Base-by-base conservation (phyloP, 2,888 invertebrate species). In the Leucania comma region DNA sequence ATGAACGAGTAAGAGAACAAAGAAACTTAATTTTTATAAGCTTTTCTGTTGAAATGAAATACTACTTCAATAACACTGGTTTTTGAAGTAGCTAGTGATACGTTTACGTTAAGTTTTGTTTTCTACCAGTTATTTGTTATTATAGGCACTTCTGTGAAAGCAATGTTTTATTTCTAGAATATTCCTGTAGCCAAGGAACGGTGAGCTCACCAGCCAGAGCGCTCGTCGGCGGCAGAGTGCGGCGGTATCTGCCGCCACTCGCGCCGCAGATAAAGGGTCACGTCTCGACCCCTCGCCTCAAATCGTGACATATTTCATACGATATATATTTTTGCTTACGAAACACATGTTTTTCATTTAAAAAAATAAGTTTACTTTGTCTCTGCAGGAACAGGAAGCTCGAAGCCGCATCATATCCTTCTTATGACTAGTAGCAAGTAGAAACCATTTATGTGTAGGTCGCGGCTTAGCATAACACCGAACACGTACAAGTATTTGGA, bases 221-320 rank as follows among this genome's bases (percentile, higher is more conserved):
- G 82, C 69, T 62, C 76, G 83, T 69, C 78, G 69, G 67, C 58
- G 61, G 74, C 81, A 60, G 71, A 80, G 69, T 77, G 77, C 59
- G 70, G 72, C 17, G 32, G 64, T 66, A 72, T 78, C 78, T 62
- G 54, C 54, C 74, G 64, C 62, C 63, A 54, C 26, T 59, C 59
- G 66, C 63, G 26, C 22, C 53, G 29, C 61, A 76, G 83, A 83
- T 83, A 83, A 83, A 74, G 72, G 83, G 83, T 83, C 83, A 83
- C 72, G 51, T 59, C 67, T 61, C 68, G 83, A 83, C 82, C 83
- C 38, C 73, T 68, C 72, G 80, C 66, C 68, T 80, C 72, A 69
- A 70, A 79, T 65, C 61, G 64, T 75, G 56, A 26, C 62, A 75
- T 65, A 65, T 75, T 65, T 51, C 51, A 35, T 66, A 51, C 54